Base-by-base conservation (phyloP, 2,797 vertebrate species). In the Pipistrellus kuhlii region DNA sequence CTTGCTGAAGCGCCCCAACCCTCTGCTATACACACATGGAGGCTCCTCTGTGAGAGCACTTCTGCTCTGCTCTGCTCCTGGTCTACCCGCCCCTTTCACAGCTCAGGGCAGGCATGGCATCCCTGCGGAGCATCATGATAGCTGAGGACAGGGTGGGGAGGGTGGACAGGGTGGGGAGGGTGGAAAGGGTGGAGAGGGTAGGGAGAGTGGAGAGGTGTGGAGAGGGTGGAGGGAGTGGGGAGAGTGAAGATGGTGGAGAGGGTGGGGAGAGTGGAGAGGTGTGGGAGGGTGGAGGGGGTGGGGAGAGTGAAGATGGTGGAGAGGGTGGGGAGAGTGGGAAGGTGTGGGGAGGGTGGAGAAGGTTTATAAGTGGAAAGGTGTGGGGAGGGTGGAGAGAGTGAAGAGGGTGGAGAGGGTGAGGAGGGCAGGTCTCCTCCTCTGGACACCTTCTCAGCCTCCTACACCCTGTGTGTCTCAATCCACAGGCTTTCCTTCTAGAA, bases 51-150 rank as follows among this genome's bases (percentile, higher is more conserved):
- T 9, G n/a, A n/a, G 17, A n/a, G 30, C 10, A 4, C n/a, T 48
- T 23, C 35, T 14, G n/a, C 5, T 55, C 11, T n/a, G 7, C 14
- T 35, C 25, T n/a, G 18, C 62, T 73, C 13, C 23, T 18, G 35
- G 35, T 12, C 18, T 12, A 20, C 35, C 3, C 55, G 44, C 10
- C 9, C n/a, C 59, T 84, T 81, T 71, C 23, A 51, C 11, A 72
- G n/a, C 62, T 41, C 30, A 9, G 9, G 0, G 1, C 1, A 27
- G 55, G 41, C 20, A 20, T 38, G 21, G 1, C 9, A 9, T 41
- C n/a, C 46, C 10, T 4, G 46, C 21, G 48, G 41, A 78, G 53
- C 7, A 32, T 0, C 2, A 0, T 0, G 3, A 5, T 2, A n/a
- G 18, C 20, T 1, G 62, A 62, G 59, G 59, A 62, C 13, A 30